These are phyloP conservation scores for Molossus alvarezi DNA, from an alignment of 2,797 vertebrate genomes.

Conservation along the genomic window DNA sequence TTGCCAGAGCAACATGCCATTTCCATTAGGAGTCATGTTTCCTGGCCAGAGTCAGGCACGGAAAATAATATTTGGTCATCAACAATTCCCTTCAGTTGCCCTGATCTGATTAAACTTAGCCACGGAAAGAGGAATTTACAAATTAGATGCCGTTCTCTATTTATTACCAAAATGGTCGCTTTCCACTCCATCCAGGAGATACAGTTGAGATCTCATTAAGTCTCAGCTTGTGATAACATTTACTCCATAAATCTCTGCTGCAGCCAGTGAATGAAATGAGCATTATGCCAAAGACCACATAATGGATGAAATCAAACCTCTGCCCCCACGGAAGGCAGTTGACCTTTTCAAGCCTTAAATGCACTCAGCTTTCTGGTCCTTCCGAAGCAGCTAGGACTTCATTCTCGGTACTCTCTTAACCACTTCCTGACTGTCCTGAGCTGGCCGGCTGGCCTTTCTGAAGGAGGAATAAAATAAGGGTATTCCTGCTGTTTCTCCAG, in stretches of 20 bases:
- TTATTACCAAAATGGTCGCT: conserved; percentile 82
- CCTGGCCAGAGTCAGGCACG: conserved; percentile 80
- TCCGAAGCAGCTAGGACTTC: conserved; percentile 56
- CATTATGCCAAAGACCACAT: conserved; percentile 3
- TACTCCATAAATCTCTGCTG: conserved; percentile 74
- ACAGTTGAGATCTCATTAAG: conserved; percentile 73
- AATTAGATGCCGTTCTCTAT: conserved; percentile 82
- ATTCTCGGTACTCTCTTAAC: conserved; percentile 41
- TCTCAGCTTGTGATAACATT: conserved; percentile 78
- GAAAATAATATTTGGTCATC: conserved; percentile 82
- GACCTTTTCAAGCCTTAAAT: conserved; percentile 74
- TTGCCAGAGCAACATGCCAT: conserved; percentile 64
- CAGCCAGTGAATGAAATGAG: conserved; percentile 66
- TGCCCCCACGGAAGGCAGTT: conserved; percentile 65
- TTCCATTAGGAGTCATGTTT: conserved; percentile 76
- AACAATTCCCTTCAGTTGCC: conserved; percentile 80
- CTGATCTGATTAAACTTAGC: conserved; percentile 84
- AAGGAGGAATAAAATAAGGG: conserved; percentile 18
- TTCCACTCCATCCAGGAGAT: conserved; percentile 78
- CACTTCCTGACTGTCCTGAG: conserved; percentile 57
- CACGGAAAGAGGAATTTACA: conserved; percentile 83
- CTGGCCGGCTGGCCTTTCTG: not conserved
- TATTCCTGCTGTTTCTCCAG: not conserved
- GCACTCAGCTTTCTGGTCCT: conserved; percentile 45
- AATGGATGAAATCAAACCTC: conserved; percentile 59